A percentile compares a stretch with the other conserved stretches of the same genome.
Evolutionary conservation across 2,888 invertebrate species (phyloP).

Genomic region (Standfussiana lucernea): DNA sequence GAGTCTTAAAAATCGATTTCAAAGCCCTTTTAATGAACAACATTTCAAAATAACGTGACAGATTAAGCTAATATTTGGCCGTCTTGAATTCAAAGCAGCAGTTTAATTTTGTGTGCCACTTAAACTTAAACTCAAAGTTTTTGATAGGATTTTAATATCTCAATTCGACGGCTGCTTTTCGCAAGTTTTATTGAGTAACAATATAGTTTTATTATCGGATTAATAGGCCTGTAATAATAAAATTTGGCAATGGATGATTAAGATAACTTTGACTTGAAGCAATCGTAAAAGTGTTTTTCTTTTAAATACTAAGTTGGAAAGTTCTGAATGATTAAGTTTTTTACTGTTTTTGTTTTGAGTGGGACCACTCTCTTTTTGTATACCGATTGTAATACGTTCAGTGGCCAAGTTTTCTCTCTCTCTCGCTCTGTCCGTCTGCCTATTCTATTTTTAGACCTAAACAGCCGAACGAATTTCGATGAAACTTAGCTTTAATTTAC

Average conservation of each 20-base stretch:
- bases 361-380: neutral
- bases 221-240: constrained; percentile 28
- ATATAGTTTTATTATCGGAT: constrained; percentile 43
- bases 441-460: neutral
- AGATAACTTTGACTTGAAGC: constrained; percentile 11
- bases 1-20: constrained; percentile 13
- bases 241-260: constrained; percentile 9
- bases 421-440: neutral
- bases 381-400: neutral
- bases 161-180: constrained; percentile 27
- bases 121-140: constrained; percentile 28
- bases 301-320: constrained; percentile 8
- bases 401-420: neutral
- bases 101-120: constrained; percentile 39
- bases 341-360: neutral
- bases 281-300: constrained; percentile 25
- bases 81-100: constrained; percentile 33
- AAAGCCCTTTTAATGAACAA: constrained; percentile 22
- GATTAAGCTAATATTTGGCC: constrained; percentile 30
- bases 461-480: neutral
- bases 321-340: constrained; percentile 32
- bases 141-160: constrained; percentile 49
- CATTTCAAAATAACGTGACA: constrained; percentile 41
- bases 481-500: neutral
- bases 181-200: constrained; percentile 46